phyloP scores from a whole-genome alignment of 2,113 vertebrate genomes.

The Microcebus griseorufus region DNA sequence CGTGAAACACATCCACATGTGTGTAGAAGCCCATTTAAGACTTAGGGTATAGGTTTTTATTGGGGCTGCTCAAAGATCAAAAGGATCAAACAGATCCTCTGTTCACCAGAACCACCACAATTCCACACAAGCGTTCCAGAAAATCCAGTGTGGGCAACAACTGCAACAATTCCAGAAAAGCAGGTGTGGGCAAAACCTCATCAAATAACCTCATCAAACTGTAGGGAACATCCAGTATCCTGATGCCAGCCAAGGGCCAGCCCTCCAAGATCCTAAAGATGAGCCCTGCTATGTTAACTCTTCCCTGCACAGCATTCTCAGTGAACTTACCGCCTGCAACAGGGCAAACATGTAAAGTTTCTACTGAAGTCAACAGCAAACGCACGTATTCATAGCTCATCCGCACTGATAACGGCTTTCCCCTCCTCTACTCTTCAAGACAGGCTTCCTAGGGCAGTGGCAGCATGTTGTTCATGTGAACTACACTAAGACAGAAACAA shows the following conservation, averaged over 20 bases:
- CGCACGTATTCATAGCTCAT: accelerated
- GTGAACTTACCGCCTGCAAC: not conserved
- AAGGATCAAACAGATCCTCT: not conserved
- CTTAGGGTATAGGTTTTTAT: not conserved
- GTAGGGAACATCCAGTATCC: not conserved
- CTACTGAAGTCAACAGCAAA: not conserved
- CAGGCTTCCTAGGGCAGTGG: not conserved
- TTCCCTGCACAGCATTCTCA: not conserved
- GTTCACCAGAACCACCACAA: not conserved
- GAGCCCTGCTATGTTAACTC: not conserved
- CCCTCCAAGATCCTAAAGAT: too few species aligned
- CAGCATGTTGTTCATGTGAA: accelerated
- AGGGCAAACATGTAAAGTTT: accelerated
- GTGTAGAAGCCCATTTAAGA: too few species aligned
- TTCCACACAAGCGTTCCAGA: not conserved
- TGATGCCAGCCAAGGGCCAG: not conserved
- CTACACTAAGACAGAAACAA: not conserved
- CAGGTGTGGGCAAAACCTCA: not conserved
- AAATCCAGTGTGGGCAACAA: not conserved
- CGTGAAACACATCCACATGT: accelerated
- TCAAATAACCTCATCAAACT: not conserved
- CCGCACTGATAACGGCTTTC: accelerated
- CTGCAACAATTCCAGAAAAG: not conserved
- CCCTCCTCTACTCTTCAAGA: not conserved
- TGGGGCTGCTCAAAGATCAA: too few species aligned